Conservation (phyloP, 1,140 invertebrate species). For the Sweltsa coloradensis region DNA sequence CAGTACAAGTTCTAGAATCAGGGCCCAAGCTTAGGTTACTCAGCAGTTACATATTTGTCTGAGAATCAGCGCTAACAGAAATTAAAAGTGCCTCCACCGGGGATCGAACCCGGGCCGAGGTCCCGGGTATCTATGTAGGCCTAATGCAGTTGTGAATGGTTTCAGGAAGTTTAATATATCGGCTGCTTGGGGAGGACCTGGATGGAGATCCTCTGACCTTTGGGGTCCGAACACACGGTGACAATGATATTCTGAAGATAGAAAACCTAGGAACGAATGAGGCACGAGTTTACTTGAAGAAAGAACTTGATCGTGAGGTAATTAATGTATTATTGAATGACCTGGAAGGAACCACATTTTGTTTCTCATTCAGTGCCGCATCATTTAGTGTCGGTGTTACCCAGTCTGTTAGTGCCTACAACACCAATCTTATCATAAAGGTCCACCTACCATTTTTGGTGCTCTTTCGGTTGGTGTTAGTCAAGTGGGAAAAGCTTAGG, state of each 20-base stretch:
- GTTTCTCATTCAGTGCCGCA: no score
- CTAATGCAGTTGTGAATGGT: slow-evolving; percentile 15
- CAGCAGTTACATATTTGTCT: neutral
- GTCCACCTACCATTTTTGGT: no score
- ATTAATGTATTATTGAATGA: no score
- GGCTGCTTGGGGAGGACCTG: slow-evolving; percentile 64
- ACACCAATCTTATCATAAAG: no score
- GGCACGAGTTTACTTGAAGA: slow-evolving; percentile 77
- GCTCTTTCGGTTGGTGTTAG: no score
- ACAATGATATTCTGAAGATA: slow-evolving; percentile 71
- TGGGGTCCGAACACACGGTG: slow-evolving; percentile 60
- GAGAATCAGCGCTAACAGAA: neutral
- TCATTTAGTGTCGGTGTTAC: no score
- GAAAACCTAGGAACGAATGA: slow-evolving; percentile 66
- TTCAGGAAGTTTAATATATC: slow-evolving; percentile 72
- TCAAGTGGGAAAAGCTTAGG: no score
- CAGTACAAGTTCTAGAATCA: neutral
- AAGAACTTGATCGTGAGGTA: slow-evolving; percentile 83
- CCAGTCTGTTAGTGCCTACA: no score
- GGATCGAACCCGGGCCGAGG: no score
- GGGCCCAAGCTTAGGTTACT: neutral
- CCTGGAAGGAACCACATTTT: no score
- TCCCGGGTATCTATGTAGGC: neutral
- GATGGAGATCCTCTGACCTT: slow-evolving; percentile 77
- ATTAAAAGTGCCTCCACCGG: no score